Conservation (phyloP, 2,113 vertebrate species). For the Nothocercus nigrocapillus region DNA sequence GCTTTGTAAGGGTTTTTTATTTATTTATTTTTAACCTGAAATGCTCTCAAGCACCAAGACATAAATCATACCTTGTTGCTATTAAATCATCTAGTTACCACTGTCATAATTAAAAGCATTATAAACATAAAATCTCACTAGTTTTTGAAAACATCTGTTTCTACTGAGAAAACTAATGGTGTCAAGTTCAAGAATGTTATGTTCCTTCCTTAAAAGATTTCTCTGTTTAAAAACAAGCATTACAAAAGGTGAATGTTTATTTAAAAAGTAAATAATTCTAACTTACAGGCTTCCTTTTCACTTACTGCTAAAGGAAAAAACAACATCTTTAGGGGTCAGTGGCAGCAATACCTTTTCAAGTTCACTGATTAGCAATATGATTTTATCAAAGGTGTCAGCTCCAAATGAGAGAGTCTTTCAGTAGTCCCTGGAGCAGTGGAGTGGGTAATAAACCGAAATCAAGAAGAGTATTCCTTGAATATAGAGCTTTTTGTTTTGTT, state of each 20-base stretch:
- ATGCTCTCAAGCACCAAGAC: neutral
- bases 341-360: neutral
- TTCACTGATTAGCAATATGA: neutral
- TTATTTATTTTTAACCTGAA: slow-evolving; percentile 31
- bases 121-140: neutral
- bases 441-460: neutral
- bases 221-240: neutral
- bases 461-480: neutral
- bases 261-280: neutral
- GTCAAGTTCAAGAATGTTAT: neutral
- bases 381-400: neutral
- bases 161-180: neutral
- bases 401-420: neutral
- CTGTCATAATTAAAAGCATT: neutral
- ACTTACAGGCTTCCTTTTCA: neutral
- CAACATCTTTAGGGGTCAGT: neutral
- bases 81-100: neutral
- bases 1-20: neutral
- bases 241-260: neutral
- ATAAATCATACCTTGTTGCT: neutral
- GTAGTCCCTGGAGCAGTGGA: neutral
- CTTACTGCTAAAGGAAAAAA: neutral
- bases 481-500: neutral
- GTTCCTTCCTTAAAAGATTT: neutral
- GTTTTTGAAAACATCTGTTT: neutral